Base-by-base conservation (phyloP, 2,888 invertebrate species). In the Drosophila lacicola region DNA sequence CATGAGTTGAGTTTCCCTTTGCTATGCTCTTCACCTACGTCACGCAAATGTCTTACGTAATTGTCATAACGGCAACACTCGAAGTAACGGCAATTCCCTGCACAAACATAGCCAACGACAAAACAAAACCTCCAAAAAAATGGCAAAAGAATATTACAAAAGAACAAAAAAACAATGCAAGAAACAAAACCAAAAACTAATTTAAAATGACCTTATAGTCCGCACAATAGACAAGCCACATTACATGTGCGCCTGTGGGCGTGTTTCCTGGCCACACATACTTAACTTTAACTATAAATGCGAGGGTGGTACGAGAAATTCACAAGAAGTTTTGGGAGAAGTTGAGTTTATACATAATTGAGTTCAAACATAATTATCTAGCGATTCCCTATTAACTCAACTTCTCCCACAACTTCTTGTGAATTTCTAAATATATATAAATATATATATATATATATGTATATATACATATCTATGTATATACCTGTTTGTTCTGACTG, bases 31-130 rank as follows among this genome's bases (percentile, higher is more conserved):
- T 66, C 65, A 62, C 80, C 69, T 73, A 73, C 82, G 85, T 84
- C 82, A 68, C 74, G 77, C 74, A 82, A 85, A 82, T 82, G 74
- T 66, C 77, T 88, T 85, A 80, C 74, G 83, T 88, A 82, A 88
- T 82, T 82, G 82, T 82, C 88, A 88, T 82, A 88, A 82, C 80
- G 64, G 46, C 63, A 49, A 56, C 74, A 63, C 62, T 47, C 19
- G 25, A 42, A 41, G 33, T 54, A 41, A 36, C 29, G 21, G 42
- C 66, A 69, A 82, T 56, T 82, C 85, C 82, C 82, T n/a, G 33
- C 36, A 51, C 78, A 74, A 78, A 69, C 67, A 69, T 71, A 56
- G 71, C 55, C 46, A 68, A 50, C 61, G 54, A 62, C 66, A 49
- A 60, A 63, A 46, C 51, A 65, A 25, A 45, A 45, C 4, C 37